phyloP scores from a whole-genome alignment of 2,888 invertebrate species.

The Cephus rjabovi region DNA sequence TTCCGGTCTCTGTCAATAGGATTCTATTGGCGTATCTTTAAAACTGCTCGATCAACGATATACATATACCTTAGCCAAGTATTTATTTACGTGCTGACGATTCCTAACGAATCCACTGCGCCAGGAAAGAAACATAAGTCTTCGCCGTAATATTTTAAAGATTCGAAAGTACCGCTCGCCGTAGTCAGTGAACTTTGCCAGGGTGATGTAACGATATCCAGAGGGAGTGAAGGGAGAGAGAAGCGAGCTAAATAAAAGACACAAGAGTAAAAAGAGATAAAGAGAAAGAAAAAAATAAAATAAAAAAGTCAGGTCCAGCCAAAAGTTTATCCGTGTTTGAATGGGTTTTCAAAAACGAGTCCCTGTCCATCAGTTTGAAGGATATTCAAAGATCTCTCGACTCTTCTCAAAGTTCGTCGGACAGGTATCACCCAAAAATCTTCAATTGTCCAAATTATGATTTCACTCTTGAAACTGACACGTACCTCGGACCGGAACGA shows the following conservation, averaged over 20 bases:
- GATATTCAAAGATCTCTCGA: background rate
- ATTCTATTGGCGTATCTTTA: no score
- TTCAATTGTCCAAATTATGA: background rate
- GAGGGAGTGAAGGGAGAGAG: slow-evolving; percentile 7
- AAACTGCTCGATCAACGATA: background rate
- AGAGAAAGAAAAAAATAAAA: background rate
- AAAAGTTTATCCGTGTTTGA: background rate
- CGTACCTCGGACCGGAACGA: background rate
- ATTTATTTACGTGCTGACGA: background rate
- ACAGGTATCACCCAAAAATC: background rate
- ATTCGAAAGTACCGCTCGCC: slow-evolving; percentile 14
- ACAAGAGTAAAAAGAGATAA: background rate
- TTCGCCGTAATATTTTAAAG: background rate
- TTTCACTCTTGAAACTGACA: background rate
- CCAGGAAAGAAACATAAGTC: background rate
- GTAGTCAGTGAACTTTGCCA: slow-evolving; percentile 35
- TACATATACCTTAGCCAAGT: background rate
- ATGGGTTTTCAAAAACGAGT: background rate
- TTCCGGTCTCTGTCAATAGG: no score
- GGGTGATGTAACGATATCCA: slow-evolving; percentile 35
- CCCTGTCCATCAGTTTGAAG: background rate
- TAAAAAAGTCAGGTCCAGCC: background rate
- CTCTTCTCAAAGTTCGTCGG: background rate
- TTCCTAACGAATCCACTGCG: background rate
- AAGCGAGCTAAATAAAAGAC: slow-evolving; percentile 22